phyloP scores from a whole-genome alignment of 2,888 invertebrate genomes.

The Megamerina dolium region DNA sequence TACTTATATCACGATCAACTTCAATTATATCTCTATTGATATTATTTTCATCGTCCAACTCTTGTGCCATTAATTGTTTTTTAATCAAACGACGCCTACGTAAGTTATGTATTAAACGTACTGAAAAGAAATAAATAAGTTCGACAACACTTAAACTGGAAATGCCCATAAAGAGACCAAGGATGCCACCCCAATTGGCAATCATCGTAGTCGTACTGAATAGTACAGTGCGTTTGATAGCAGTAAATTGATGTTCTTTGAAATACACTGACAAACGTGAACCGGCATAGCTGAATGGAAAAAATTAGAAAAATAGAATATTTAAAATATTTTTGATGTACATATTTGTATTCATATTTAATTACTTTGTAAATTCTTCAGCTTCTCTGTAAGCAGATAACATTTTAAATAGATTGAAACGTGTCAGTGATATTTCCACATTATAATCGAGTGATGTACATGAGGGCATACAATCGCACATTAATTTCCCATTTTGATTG shows the following conservation, averaged over 20 bases:
- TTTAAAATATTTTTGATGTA: neutral
- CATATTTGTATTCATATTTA: neutral
- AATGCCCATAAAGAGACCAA: conserved; percentile 52
- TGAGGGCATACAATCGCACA: conserved; percentile 44
- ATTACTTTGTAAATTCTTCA: conserved; percentile 40
- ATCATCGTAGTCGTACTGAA: conserved; percentile 63
- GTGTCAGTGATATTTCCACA: conserved; percentile 42
- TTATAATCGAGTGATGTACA: conserved; percentile 45
- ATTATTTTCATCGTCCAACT: conserved; percentile 9
- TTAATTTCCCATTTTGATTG: conserved; percentile 27
- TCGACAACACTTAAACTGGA: conserved; percentile 51
- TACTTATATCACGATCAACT: too few species aligned
- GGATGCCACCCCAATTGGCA: conserved; percentile 63
- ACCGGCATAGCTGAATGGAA: conserved; percentile 50
- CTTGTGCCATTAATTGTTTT: conserved; percentile 19
- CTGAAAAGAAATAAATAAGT: conserved; percentile 53
- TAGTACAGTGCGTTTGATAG: conserved; percentile 60
- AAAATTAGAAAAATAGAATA: too few species aligned
- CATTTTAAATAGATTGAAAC: conserved; percentile 32
- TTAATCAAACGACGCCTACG: conserved; percentile 32
- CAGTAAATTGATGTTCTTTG: conserved; percentile 66
- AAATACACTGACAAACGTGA: conserved; percentile 63
- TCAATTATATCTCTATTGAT: too few species aligned
- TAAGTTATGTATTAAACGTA: conserved; percentile 42
- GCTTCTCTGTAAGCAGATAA: conserved; percentile 34